These are phyloP conservation scores for Elephas maximus DNA, from an alignment of 2,113 vertebrate genomes.

Conservation along the genomic window DNA sequence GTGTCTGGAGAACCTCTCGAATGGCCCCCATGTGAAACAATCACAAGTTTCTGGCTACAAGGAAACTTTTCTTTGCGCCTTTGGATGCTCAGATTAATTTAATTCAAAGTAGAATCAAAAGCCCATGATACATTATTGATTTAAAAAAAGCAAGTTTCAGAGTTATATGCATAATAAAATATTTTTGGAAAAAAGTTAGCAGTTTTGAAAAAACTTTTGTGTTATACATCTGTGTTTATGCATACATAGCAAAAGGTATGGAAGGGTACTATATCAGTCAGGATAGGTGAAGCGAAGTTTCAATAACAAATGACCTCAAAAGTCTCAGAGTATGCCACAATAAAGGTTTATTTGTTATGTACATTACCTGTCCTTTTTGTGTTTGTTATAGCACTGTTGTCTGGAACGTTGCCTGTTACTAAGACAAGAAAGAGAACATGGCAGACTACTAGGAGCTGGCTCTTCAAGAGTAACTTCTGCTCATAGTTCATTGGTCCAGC, in stretches of 20 bases:
- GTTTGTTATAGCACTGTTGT: background rate
- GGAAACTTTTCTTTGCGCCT: background rate
- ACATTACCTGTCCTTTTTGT: background rate
- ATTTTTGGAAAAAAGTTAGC: background rate
- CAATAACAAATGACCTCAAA: background rate
- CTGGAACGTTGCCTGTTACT: background rate
- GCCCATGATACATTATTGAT: background rate
- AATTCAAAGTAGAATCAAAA: slow-evolving; percentile 18
- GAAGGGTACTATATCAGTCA: background rate
- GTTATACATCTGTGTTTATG: background rate
- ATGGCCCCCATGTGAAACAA: background rate
- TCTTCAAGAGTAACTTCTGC: background rate
- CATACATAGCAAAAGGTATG: background rate
- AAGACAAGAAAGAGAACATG: background rate
- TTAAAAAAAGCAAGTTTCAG: background rate
- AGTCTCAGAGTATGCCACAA: background rate
- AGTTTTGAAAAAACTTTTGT: background rate
- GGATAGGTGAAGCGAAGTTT: background rate
- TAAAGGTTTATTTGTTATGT: background rate
- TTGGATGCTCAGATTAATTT: slow-evolving; percentile 20
- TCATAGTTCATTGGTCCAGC: background rate
- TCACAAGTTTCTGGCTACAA: background rate
- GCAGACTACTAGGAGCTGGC: background rate
- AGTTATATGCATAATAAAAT: background rate
- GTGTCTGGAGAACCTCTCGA: slow-evolving; percentile 1